These are phyloP conservation scores for Bufo gargarizans DNA, from an alignment of 2,113 vertebrate species.

Conservation along the genomic window DNA sequence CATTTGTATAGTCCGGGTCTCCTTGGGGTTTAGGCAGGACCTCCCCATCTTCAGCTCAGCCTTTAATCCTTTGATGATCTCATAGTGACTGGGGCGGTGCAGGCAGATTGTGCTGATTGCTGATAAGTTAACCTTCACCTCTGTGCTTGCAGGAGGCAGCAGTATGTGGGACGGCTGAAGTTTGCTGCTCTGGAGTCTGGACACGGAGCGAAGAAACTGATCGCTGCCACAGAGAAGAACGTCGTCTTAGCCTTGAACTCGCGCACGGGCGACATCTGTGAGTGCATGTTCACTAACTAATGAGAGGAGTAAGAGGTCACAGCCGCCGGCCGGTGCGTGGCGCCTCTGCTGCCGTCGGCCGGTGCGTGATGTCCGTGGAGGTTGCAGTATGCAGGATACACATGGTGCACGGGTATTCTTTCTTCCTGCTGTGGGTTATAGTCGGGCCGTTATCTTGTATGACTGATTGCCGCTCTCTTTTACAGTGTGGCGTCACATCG, in stretches of 20 bases:
- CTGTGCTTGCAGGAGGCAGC: slow-evolving; percentile 81
- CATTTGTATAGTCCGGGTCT: too few relatives aligned
- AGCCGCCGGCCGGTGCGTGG: too few relatives aligned
- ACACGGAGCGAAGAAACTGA: slow-evolving; percentile 89
- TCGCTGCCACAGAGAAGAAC: slow-evolving; percentile 91
- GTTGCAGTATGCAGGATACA: background rate
- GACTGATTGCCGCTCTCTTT: background rate
- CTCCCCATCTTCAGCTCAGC: too few relatives aligned
- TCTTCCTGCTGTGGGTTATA: background rate
- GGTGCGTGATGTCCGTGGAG: too few relatives aligned
- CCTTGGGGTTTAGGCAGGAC: too few relatives aligned
- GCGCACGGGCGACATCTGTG: slow-evolving; percentile 89
- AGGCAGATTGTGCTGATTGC: too few relatives aligned
- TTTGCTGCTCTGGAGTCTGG: slow-evolving; percentile 87
- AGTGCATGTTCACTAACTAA: slow-evolving; percentile 66
- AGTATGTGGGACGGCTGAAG: slow-evolving; percentile 90
- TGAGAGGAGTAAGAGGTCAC: too few relatives aligned
- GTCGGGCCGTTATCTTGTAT: background rate
- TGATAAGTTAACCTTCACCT: too few relatives aligned
- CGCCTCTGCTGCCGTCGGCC: too few relatives aligned
- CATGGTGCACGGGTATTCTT: too few relatives aligned
- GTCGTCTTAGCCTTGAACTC: slow-evolving; percentile 90
- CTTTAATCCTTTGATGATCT: too few relatives aligned
- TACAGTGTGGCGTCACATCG: slow-evolving; percentile 93
- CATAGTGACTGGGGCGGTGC: too few relatives aligned